Percentiles rank a stretch among this genome's conserved stretches.
These are phyloP conservation scores for Calephelis nemesis DNA, from an alignment of 1,140 invertebrate species.

Conservation along the genomic window DNA sequence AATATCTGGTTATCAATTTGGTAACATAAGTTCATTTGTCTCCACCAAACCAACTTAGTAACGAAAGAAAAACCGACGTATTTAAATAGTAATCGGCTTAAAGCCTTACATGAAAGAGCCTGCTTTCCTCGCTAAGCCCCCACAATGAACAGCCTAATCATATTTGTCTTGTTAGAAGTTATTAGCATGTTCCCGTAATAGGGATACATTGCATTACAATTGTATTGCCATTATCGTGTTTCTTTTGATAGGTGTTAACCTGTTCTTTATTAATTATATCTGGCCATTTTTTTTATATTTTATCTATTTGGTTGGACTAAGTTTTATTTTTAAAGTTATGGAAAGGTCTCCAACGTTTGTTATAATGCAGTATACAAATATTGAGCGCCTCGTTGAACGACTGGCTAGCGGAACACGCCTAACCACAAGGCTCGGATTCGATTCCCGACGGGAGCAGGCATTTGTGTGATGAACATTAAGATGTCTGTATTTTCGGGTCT, in stretches of 20 bases:
- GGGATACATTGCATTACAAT: not conserved
- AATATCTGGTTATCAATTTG: not conserved
- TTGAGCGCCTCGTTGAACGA: too few relatives aligned
- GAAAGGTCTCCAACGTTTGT: too few relatives aligned
- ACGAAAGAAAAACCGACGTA: conserved; percentile 10
- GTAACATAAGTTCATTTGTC: not conserved
- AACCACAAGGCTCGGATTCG: too few relatives aligned
- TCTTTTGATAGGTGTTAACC: not conserved
- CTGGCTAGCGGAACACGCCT: too few relatives aligned
- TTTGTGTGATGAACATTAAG: too few relatives aligned
- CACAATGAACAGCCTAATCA: conserved; percentile 7
- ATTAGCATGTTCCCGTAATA: not conserved
- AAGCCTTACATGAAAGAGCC: conserved; percentile 25
- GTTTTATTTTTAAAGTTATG: too few relatives aligned
- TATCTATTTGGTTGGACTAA: too few relatives aligned
- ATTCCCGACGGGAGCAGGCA: too few relatives aligned
- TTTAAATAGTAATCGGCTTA: conserved; percentile 26
- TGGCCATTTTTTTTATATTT: too few relatives aligned
- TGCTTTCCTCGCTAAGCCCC: not conserved
- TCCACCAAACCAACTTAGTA: not conserved
- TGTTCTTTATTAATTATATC: too few relatives aligned
- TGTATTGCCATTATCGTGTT: not conserved
- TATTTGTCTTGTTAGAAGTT: conserved; percentile 1
- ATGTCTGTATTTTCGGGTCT: too few relatives aligned
- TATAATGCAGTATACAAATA: too few relatives aligned